Evolutionary conservation across 2,113 vertebrate species (phyloP).

Genomic region (Callorhinus ursinus): DNA sequence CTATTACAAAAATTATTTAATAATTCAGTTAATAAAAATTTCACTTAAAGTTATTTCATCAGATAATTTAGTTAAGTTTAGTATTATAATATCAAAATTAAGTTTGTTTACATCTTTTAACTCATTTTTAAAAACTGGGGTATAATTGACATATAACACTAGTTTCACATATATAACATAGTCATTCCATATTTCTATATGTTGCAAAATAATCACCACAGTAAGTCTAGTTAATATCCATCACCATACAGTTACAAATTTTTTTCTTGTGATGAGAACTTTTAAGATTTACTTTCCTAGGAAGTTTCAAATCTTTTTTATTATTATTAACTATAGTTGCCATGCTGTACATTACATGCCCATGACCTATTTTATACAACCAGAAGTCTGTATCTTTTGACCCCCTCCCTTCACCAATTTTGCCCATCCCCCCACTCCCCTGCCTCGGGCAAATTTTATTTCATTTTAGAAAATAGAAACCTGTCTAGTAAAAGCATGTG

Average conservation of each 20-base stretch:
- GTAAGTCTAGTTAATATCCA: constrained; percentile 8
- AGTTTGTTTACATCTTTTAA: not conserved
- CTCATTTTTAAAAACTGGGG: not conserved
- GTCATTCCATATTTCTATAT: not conserved
- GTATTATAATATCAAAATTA: not conserved
- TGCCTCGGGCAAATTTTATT: not conserved
- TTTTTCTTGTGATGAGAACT: not conserved
- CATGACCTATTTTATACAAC: not conserved
- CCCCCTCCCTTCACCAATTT: not conserved
- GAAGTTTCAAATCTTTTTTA: not conserved
- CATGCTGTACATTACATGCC: not conserved
- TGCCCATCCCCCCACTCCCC: not conserved
- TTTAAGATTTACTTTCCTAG: not conserved
- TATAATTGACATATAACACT: not conserved
- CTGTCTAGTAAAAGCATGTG: not conserved
- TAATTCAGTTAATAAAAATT: not conserved
- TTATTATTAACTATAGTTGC: not conserved
- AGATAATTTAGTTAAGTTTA: not conserved
- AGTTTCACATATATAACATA: not conserved
- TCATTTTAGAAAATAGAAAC: constrained; percentile 48
- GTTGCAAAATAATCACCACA: not conserved
- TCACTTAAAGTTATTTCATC: constrained; percentile 10
- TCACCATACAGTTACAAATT: not conserved
- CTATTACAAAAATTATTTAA: not conserved
- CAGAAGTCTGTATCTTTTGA: not conserved